Evolutionary conservation across 2,113 vertebrate species (phyloP).

Genomic region (Calidris pugnax): DNA sequence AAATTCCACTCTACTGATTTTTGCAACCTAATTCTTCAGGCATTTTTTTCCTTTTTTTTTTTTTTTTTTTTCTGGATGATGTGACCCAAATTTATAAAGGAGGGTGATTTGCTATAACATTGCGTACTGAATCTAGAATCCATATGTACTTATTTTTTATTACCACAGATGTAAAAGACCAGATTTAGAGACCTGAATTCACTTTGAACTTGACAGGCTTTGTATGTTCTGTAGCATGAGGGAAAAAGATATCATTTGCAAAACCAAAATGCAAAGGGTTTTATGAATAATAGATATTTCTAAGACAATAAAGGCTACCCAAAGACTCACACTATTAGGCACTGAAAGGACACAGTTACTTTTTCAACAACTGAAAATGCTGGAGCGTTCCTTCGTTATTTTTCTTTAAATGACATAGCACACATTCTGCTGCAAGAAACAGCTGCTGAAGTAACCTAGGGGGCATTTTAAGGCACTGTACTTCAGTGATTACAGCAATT

Average conservation of each 20-base stretch:
- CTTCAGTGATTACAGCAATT: constrained; percentile 55
- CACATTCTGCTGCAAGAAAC: constrained; percentile 20
- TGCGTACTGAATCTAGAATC: constrained; percentile 28
- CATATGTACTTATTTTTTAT: neutral
- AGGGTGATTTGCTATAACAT: constrained; percentile 40
- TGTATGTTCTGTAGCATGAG: neutral
- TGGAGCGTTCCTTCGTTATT: neutral
- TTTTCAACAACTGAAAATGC: constrained; percentile 40
- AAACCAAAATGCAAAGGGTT: constrained; percentile 13
- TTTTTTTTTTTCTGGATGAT: constrained; percentile 23
- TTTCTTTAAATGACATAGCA: constrained; percentile 25
- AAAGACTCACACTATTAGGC: constrained; percentile 1
- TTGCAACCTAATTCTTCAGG: constrained; percentile 68
- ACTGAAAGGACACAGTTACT: neutral
- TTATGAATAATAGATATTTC: constrained; percentile 48
- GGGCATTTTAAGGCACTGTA: constrained; percentile 50
- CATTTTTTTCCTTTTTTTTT: neutral
- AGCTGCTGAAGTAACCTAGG: constrained; percentile 44
- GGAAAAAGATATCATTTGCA: constrained; percentile 9
- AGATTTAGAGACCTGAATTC: constrained; percentile 5
- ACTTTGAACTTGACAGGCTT: constrained; percentile 13
- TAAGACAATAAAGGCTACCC: constrained; percentile 8
- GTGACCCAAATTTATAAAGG: constrained; percentile 67
- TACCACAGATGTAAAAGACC: constrained; percentile 18
- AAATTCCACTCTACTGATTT: constrained; percentile 69